Evolutionary conservation across 1,140 invertebrate species (phyloP), one percentile per base, ranked within the genome.

Genomic region (Megathymus violae): DNA sequence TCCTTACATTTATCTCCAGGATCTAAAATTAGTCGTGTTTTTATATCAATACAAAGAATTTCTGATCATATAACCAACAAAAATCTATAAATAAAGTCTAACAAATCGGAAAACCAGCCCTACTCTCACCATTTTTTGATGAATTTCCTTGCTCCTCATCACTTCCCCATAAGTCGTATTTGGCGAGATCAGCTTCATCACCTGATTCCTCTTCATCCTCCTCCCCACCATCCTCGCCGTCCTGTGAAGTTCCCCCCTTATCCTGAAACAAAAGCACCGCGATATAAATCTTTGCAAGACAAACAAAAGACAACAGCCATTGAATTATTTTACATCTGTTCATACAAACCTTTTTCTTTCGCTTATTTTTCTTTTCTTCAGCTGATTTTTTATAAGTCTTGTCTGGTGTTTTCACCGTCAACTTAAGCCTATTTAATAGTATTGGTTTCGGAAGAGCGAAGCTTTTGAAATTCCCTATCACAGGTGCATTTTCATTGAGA

Each of bases 381-480:
- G 17, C 31, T 31, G 64, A 19, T 62, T 76, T 81, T 66, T 74
- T 80, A 14, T 52, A 40, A 60, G 43, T 65, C 59, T 81, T 87
- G n/a, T 89, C 85, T 17, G 78, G 50, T 38, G 78, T 71, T 76
- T 88, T 91, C 22, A 88, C 78, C n/a, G 83, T 74, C 52, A 91
- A 64, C 76, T 89, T 91, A 50, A 90, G 77, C 59, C 89, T 84
- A 80, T 91, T 91, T 50, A 92, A 71, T 51, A 91, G 63, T 14
- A 91, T 87, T 15, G 91, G 91, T 75, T 92, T 92, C 19, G 91
- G 91, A 19, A 92, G 71, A 13, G 91, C 90, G 58, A 92, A 92
- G 64, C 91, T 92, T 82, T 91, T 91, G 70, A 92, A 92, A 64
- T 84, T 88, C 16, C 88, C 88, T 74, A 91, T 89, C 17, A 89